phyloP scores from a whole-genome alignment of 1,140 invertebrate genomes.

The Danaus melanippus region DNA sequence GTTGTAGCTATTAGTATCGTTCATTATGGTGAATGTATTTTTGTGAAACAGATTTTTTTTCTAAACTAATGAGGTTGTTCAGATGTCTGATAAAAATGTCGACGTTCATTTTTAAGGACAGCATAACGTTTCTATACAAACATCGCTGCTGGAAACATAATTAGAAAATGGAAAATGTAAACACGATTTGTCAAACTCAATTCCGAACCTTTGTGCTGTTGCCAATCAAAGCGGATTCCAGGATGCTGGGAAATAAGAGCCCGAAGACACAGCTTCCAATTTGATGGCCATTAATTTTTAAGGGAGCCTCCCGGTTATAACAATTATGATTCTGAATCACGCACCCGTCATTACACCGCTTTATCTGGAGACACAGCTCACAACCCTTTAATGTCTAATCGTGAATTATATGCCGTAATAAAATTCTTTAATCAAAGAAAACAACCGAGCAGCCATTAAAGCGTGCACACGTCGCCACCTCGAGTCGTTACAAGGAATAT shows the following conservation, averaged over 20 bases:
- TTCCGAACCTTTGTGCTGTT: slow-evolving; percentile 1
- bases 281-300: slow-evolving; percentile 37
- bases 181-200: too few species aligned
- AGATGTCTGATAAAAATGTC: too few species aligned
- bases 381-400: slow-evolving; percentile 69
- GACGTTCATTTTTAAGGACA: too few species aligned
- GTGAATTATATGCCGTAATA: slow-evolving; percentile 69
- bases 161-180: too few species aligned
- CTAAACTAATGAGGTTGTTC: too few species aligned
- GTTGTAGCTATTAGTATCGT: slow-evolving; percentile 15
- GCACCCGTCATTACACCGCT: slow-evolving; percentile 63
- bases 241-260: slow-evolving; percentile 8
- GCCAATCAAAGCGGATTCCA: slow-evolving; percentile 8
- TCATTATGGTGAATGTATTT: slow-evolving; percentile 1
- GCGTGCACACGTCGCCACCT: slow-evolving; percentile 65
- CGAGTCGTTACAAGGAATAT: slow-evolving; percentile 65
- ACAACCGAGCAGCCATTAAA: slow-evolving; percentile 65
- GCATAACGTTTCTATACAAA: too few species aligned
- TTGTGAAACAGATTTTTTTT: not conserved
- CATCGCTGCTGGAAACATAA: too few species aligned
- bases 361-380: slow-evolving; percentile 56
- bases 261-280: slow-evolving; percentile 15
- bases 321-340: slow-evolving; percentile 68
- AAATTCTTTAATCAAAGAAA: slow-evolving; percentile 73
- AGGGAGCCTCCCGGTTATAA: slow-evolving; percentile 35